phyloP scores from a whole-genome alignment of 2,888 invertebrate species.

The Cheilosia vulpina region DNA sequence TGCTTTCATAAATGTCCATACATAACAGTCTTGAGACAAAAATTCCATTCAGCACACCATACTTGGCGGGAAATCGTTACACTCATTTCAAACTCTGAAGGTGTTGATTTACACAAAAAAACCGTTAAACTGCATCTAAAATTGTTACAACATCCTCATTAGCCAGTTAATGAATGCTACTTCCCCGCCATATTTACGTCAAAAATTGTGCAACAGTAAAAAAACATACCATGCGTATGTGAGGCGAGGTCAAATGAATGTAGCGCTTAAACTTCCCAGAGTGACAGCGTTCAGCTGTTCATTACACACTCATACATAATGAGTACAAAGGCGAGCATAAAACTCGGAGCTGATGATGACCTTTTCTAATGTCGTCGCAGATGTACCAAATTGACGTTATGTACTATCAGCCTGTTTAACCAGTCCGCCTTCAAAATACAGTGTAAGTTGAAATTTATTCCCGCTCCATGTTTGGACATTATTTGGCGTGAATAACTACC shows the following conservation, averaged over 20 bases:
- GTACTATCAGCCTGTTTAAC: slow-evolving; percentile 28
- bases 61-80: slow-evolving; percentile 7
- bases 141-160: slow-evolving; percentile 8
- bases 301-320: slow-evolving; percentile 24
- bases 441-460: slow-evolving; percentile 62
- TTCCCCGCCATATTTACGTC: slow-evolving; percentile 21
- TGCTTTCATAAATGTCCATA: too few relatives aligned
- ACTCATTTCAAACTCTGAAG: slow-evolving; percentile 22
- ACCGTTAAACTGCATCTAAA: slow-evolving; percentile 6
- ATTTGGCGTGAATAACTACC: slow-evolving; percentile 64
- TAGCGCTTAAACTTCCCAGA: slow-evolving; percentile 5
- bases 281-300: slow-evolving; percentile 6
- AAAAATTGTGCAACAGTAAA: slow-evolving; percentile 2
- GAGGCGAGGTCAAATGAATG: slow-evolving; percentile 24
- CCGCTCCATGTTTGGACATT: slow-evolving; percentile 23
- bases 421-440: slow-evolving; percentile 41
- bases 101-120: slow-evolving; percentile 15
- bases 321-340: slow-evolving; percentile 29
- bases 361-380: slow-evolving; percentile 44
- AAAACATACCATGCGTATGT: background rate
- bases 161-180: background rate
- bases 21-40: too few relatives aligned
- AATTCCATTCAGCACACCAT: background rate
- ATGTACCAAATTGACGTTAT: slow-evolving; percentile 67
- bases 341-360: slow-evolving; percentile 34